phyloP scores from a whole-genome alignment of 2,113 vertebrate species.

The Neodon shergylaensis region DNA sequence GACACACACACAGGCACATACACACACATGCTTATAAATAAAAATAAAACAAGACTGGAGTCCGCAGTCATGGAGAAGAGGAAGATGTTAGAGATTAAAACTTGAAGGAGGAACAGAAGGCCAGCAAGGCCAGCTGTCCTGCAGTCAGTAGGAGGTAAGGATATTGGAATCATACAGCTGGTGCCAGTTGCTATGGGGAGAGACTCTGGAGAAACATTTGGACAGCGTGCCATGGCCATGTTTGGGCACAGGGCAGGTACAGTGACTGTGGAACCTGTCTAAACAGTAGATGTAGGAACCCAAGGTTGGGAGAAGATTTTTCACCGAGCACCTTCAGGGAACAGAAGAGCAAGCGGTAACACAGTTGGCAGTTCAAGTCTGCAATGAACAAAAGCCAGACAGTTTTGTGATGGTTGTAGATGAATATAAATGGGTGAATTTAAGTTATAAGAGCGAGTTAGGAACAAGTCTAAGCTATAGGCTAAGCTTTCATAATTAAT shows the following conservation, averaged over 20 bases:
- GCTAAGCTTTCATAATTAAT: not conserved
- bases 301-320: constrained; percentile 85
- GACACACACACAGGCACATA: too few species aligned
- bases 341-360: not conserved
- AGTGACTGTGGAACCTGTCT: constrained; percentile 92
- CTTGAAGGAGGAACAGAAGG: not conserved
- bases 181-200: constrained; percentile 97
- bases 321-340: not conserved
- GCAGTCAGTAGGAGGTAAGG: not conserved
- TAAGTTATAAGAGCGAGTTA: not conserved
- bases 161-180: constrained; percentile 95
- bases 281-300: constrained; percentile 91
- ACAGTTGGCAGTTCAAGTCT: not conserved
- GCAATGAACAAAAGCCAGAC: not conserved
- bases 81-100: not conserved
- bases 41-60: not conserved
- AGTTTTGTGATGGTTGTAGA: not conserved
- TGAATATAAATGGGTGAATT: not conserved
- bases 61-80: not conserved
- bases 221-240: constrained; percentile 97
- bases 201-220: constrained; percentile 94
- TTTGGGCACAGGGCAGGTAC: constrained; percentile 98
- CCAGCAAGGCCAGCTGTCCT: not conserved
- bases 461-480: not conserved
- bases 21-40: too few species aligned